A percentile compares a stretch with the other conserved stretches of the same genome.
phyloP scores from a whole-genome alignment of 2,888 invertebrate genomes.

The Alviniconcha strummeri region DNA sequence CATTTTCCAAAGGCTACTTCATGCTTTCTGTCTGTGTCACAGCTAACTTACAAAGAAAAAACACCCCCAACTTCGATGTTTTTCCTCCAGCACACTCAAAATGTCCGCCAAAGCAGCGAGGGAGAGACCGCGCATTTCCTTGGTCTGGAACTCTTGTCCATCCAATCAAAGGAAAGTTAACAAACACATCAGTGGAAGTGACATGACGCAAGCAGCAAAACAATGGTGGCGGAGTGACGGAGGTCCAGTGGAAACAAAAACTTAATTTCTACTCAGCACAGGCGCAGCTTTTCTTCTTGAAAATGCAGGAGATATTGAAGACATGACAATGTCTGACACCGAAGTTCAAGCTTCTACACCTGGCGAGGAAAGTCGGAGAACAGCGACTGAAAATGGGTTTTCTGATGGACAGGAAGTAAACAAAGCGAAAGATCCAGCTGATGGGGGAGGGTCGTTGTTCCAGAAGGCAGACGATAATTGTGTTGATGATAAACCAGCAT shows the following conservation, averaged over 20 bases:
- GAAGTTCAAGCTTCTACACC: slow-evolving; percentile 31
- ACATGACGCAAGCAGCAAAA: slow-evolving; percentile 44
- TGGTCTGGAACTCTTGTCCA: slow-evolving; percentile 33
- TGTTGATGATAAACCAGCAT: neutral
- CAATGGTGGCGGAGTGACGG: slow-evolving; percentile 42
- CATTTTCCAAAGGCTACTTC: no score
- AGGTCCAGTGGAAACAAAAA: slow-evolving; percentile 32
- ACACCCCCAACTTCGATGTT: no score
- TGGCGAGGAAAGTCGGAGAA: slow-evolving; percentile 23
- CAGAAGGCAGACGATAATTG: slow-evolving; percentile 9
- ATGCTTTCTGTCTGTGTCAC: no score
- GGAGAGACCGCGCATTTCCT: slow-evolving; percentile 31
- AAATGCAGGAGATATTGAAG: slow-evolving; percentile 32
- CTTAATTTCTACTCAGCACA: slow-evolving; percentile 1
- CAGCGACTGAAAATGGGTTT: slow-evolving; percentile 37
- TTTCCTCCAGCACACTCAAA: slow-evolving; percentile 31
- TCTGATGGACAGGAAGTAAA: slow-evolving; percentile 44
- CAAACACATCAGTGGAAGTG: slow-evolving; percentile 42
- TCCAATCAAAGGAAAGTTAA: slow-evolving; percentile 38
- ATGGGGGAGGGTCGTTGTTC: slow-evolving; percentile 36
- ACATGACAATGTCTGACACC: slow-evolving; percentile 45
- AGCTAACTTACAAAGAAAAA: no score
- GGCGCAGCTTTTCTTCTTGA: slow-evolving; percentile 2
- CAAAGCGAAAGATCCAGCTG: slow-evolving; percentile 35
- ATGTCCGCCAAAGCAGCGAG: slow-evolving; percentile 40